Base-by-base conservation (phyloP, 2,113 vertebrate species). In the Cyprinodon variegatus region DNA sequence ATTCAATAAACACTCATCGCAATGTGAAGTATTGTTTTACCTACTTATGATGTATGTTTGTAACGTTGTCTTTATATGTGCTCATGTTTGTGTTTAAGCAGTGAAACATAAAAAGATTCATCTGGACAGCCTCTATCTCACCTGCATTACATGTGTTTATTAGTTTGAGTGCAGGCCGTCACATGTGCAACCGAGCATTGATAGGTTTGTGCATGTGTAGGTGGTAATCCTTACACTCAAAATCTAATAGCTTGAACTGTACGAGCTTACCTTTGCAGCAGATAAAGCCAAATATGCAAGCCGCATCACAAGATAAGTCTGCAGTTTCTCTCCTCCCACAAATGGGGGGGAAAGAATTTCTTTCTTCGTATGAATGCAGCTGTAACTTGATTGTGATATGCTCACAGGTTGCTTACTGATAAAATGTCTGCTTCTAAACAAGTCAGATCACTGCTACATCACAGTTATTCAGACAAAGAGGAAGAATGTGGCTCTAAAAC, bases 141-240 rank as follows among this genome's bases (percentile, higher is more conserved):
- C 86, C 84, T 89, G 88, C 65, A 67, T 61, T 69, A 68, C 88
- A 85, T 90, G 89, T 85, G 83, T 89, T 87, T 87, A 79, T 62
- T 76, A 66, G 45, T 67, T 22, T 65, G 36, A 69, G 61, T 37
- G 41, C 68, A 73, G 67, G 20, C 72, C 72, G 29, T 68, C 63
- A 65, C 36, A 2, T 61, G 76, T 71, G 50, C 72, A 68, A 75
- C 61, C 64, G 66, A 1, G 29, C 29, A 29, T 29, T 1, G 29
- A 48, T 57, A 29, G 75, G 61, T 67, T 63, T 83, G 53, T 77
- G 77, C 41, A 36, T 39, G 59, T 50, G 74, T 77, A 45, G 9
- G 41, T 69, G 67, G 14, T n/a, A 62, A 50, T 60, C 45, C 59
- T 64, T 68, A 64, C 69, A 78, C 73, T 79, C 61, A 69, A 45